Percentiles rank a stretch among this genome's conserved stretches.
Conservation (phyloP, 2,113 vertebrate species). For the Notarius quadriscutis region DNA sequence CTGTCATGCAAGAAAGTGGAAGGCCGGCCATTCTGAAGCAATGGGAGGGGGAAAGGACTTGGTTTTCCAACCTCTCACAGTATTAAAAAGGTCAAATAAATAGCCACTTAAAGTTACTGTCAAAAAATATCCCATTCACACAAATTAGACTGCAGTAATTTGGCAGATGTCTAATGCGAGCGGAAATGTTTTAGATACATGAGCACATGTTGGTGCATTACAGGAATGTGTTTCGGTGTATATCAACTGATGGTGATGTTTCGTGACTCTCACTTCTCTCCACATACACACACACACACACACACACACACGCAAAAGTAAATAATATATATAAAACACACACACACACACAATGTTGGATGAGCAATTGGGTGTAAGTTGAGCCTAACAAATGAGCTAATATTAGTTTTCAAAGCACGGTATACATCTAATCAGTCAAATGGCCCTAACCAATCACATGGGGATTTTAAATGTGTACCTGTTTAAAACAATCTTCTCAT, state of each 20-base stretch:
- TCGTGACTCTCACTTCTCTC: not conserved
- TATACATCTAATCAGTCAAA: conserved; percentile 68
- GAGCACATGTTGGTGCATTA: not conserved
- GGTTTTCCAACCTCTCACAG: conserved; percentile 13
- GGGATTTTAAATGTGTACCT: conserved; percentile 76
- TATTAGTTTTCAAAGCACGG: conserved; percentile 68
- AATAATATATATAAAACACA: too few relatives aligned
- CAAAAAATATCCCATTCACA: conserved; percentile 19
- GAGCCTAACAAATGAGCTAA: conserved; percentile 74
- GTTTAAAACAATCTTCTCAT: conserved; percentile 75
- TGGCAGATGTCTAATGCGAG: not conserved
- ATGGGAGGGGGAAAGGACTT: conserved; percentile 30
- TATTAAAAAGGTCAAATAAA: conserved; percentile 52
- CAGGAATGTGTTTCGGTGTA: not conserved
- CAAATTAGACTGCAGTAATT: conserved; percentile 29
- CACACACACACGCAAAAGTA: too few relatives aligned
- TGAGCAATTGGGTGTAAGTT: conserved; percentile 69
- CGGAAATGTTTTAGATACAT: not conserved
- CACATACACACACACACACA: not conserved
- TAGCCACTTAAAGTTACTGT: conserved; percentile 44
- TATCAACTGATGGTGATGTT: not conserved
- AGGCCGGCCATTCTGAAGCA: conserved; percentile 48
- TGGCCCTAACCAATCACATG: conserved; percentile 64
- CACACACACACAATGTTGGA: conserved; percentile 26
- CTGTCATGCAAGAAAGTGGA: conserved; percentile 58